Conservation (phyloP, 2,113 vertebrate species). For the Pagrus major region DNA sequence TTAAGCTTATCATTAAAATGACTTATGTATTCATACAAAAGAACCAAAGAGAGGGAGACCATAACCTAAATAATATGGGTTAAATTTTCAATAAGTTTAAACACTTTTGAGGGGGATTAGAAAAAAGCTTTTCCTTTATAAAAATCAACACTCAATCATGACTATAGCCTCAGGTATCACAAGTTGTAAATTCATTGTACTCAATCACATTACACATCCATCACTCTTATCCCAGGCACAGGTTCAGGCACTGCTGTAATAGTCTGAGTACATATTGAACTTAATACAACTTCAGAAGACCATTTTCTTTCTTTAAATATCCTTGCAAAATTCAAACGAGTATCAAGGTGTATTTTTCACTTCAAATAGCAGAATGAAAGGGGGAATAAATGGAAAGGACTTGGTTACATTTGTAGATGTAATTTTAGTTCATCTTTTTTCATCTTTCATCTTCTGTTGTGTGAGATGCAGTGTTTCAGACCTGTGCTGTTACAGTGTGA, state of each 20-base stretch:
- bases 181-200: slow-evolving; percentile 26
- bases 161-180: slow-evolving; percentile 8
- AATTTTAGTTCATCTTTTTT: not conserved
- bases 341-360: slow-evolving; percentile 5
- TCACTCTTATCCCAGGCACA: slow-evolving; percentile 32
- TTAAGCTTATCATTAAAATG: slow-evolving; percentile 7
- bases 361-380: not conserved
- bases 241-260: not conserved
- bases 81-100: slow-evolving; percentile 3
- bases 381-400: not conserved
- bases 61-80: slow-evolving; percentile 14
- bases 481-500: slow-evolving; percentile 87
- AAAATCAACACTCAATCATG: slow-evolving; percentile 16
- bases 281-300: slow-evolving; percentile 20
- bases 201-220: slow-evolving; percentile 18
- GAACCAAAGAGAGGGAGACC: not conserved
- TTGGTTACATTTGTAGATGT: not conserved
- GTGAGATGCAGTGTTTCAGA: slow-evolving; percentile 53
- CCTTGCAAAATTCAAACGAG: slow-evolving; percentile 33
- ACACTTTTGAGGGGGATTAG: slow-evolving; percentile 2
- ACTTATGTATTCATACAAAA: slow-evolving; percentile 5
- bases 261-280: slow-evolving; percentile 16
- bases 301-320: slow-evolving; percentile 38
- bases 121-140: slow-evolving; percentile 15
- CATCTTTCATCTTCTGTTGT: not conserved